These are phyloP conservation scores for Caradrina kadenii DNA, from an alignment of 2,888 invertebrate species.

Conservation along the genomic window DNA sequence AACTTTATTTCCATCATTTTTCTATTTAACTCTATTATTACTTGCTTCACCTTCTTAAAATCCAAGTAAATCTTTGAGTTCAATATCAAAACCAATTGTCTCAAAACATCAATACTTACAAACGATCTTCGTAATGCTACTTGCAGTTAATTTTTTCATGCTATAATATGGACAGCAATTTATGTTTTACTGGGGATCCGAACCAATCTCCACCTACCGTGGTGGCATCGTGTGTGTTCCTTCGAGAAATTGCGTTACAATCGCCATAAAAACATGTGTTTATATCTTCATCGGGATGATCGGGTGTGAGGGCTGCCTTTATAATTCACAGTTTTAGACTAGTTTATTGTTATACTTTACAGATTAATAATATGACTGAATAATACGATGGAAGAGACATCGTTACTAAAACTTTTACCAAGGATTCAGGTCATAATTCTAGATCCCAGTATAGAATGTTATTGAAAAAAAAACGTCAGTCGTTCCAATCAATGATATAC, in stretches of 20 bases:
- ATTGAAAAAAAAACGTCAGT: too few species aligned
- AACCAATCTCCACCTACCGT: conserved; percentile 58
- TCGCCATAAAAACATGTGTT: conserved; percentile 70
- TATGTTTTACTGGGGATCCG: conserved; percentile 57
- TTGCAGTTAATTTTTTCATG: conserved; percentile 51
- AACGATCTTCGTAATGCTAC: conserved; percentile 33
- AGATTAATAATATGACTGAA: conserved; percentile 13
- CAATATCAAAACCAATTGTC: conserved; percentile 5
- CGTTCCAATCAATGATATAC: too few species aligned
- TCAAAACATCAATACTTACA: conserved; percentile 35
- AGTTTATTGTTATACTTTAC: conserved; percentile 46
- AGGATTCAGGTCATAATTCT: too few species aligned
- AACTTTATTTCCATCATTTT: background rate
- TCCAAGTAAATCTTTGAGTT: background rate
- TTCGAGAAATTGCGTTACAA: conserved; percentile 66
- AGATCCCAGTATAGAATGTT: too few species aligned
- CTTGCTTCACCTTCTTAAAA: background rate
- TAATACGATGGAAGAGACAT: too few species aligned
- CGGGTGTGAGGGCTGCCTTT: conserved; percentile 60
- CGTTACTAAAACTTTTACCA: too few species aligned
- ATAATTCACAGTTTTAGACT: conserved; percentile 61
- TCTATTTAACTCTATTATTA: background rate
- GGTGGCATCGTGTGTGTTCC: conserved; percentile 67
- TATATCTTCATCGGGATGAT: conserved; percentile 69
- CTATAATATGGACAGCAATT: conserved; percentile 62